phyloP scores from a whole-genome alignment of 2,888 invertebrate genomes.

The Buathra laborator region DNA sequence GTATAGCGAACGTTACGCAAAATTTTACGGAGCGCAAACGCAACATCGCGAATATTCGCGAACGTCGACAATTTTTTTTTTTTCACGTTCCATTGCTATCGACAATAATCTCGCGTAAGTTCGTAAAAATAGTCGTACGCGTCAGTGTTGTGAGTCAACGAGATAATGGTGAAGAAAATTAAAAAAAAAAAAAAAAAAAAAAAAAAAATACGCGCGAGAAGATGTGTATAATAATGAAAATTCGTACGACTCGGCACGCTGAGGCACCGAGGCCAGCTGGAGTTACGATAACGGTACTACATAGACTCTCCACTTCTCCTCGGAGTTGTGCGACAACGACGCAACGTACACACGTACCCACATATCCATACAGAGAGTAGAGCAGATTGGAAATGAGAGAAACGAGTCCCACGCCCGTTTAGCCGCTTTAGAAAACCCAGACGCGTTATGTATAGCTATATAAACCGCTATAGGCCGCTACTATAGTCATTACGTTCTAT shows the following conservation, averaged over 20 bases:
- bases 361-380: constrained; percentile 7
- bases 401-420: constrained; percentile 58
- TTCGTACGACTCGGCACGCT: constrained; percentile 48
- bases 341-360: background rate
- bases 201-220: background rate
- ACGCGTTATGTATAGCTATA: background rate
- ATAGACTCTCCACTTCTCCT: constrained; percentile 22
- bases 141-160: constrained; percentile 29
- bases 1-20: background rate
- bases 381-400: constrained; percentile 59
- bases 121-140: constrained; percentile 19
- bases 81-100: background rate
- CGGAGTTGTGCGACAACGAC: constrained; percentile 45
- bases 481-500: background rate
- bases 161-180: constrained; percentile 33
- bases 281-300: constrained; percentile 64
- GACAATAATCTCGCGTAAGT: constrained; percentile 2
- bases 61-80: background rate
- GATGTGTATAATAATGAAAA: constrained; percentile 59
- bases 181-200: background rate
- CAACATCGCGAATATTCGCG: background rate
- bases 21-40: background rate
- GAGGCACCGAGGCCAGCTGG: constrained; percentile 51
- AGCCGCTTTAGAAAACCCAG: constrained; percentile 43
- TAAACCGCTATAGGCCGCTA: background rate